Evolutionary conservation across 1,140 invertebrate species (phyloP).

Genomic region (Coenobita brevimanus): DNA sequence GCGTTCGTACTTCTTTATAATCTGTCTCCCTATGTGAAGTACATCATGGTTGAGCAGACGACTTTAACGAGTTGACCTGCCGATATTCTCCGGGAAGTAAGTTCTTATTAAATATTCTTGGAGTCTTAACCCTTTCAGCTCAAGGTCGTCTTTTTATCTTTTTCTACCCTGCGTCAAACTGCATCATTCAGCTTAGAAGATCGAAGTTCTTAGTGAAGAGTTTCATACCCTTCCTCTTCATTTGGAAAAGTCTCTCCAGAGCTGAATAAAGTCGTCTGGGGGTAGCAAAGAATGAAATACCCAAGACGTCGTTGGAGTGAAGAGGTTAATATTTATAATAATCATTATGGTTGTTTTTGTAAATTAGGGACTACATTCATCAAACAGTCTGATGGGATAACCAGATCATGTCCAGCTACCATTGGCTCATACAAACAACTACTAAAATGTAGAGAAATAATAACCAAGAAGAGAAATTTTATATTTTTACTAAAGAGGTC

Average conservation of each 20-base stretch:
- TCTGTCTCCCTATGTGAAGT: neutral
- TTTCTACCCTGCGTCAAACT: neutral
- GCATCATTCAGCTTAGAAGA: too few species aligned
- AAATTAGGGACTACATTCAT: constrained; percentile 48
- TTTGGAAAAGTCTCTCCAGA: too few species aligned
- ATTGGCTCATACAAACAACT: constrained; percentile 64
- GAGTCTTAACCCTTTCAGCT: neutral
- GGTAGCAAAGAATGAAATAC: too few species aligned
- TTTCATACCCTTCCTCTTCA: neutral
- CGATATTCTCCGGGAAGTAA: constrained; percentile 33
- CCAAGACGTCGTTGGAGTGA: too few species aligned
- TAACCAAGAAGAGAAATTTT: constrained; percentile 13
- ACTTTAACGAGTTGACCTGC: constrained; percentile 55
- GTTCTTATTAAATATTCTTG: constrained; percentile 46
- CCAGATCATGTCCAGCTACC: constrained; percentile 55
- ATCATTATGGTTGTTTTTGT: constrained; percentile 10
- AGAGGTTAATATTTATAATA: neutral
- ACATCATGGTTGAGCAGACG: neutral
- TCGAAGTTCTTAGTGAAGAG: neutral
- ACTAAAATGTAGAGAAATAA: constrained; percentile 8
- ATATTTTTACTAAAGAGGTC: constrained; percentile 38
- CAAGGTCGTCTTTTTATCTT: neutral
- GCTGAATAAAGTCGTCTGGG: too few species aligned
- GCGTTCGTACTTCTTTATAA: neutral
- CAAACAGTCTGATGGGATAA: constrained; percentile 30